Conservation (phyloP, 2,113 vertebrate species). For the Oncorhynchus kisutch region DNA sequence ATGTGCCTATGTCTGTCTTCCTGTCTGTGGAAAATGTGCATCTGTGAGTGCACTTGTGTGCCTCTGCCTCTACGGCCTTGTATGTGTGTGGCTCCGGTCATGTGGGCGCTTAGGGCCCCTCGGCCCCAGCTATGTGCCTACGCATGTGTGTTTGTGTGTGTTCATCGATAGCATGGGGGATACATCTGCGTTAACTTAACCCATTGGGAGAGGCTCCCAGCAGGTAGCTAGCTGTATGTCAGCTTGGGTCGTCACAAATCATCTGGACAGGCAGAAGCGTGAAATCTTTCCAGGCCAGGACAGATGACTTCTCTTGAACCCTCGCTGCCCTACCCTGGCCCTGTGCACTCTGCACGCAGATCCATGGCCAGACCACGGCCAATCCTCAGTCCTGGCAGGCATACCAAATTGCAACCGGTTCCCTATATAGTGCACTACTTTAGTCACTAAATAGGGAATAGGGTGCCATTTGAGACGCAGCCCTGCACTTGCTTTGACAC, state of each 20-base stretch:
- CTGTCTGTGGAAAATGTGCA: conserved; percentile 50
- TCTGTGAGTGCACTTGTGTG: conserved; percentile 31
- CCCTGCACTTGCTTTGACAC: conserved; percentile 75
- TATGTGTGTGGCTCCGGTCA: conserved; percentile 10
- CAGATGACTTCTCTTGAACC: conserved; percentile 76
- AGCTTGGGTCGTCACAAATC: conserved; percentile 85
- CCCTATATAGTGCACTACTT: too few species aligned
- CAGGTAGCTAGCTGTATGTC: conserved; percentile 77
- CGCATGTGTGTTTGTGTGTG: conserved; percentile 59
- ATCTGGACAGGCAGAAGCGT: conserved; percentile 87
- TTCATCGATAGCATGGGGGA: conserved; percentile 51
- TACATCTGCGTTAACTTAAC: conserved; percentile 82
- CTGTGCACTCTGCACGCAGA: conserved; percentile 46
- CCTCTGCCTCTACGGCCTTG: neutral
- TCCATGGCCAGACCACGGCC: conserved; percentile 70
- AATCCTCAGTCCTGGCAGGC: conserved; percentile 33
- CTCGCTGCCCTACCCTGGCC: conserved; percentile 39
- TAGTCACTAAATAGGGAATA: too few species aligned
- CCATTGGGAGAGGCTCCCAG: conserved; percentile 83
- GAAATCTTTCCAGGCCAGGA: conserved; percentile 88
- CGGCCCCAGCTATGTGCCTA: neutral
- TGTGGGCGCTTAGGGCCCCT: neutral
- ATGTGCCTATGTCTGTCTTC: conserved; percentile 26
- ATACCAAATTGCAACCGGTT: conserved; percentile 67
- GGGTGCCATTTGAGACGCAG: conserved; percentile 9